Base-by-base conservation (phyloP, 2,113 vertebrate species). In the Dasypus novemcinctus region DNA sequence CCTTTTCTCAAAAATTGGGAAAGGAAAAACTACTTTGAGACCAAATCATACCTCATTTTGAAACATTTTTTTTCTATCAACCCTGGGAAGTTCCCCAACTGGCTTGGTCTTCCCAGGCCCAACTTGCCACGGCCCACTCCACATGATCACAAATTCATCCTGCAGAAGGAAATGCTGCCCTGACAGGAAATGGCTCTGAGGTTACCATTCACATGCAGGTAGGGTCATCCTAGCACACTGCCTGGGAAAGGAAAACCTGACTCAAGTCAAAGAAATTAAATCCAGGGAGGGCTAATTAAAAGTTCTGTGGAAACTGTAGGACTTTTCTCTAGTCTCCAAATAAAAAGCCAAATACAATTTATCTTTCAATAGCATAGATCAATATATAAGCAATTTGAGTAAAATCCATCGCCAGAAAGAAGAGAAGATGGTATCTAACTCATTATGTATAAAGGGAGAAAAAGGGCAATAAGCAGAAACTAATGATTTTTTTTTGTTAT, bases 131-230 rank as follows among this genome's bases (percentile, higher is more conserved):
- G 80, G 71, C 61, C 86, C 31, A 0, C 9, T 80, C 69, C 59
- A 33, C 17, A 57, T 69, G 84, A 87, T 61, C 64, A 36, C 4
- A 72, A 43, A 85, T 13, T 52, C 86, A 83, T 78, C 91, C 36
- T 38, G 92, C 93, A 95, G 86, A 96, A 75, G 93, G 46, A 81
- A 94, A 63, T 13, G 49, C 54, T 68, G 54, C 82, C 69, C 61
- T 21, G 1, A 0, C 0, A 68, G 93, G 31, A 91, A 96, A 88
- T 5, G 57, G 57, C 86, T 49, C 59, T 29, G 36, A 94, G 36
- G 54, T 52, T n/a, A 57, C 78, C 83, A 79, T 20, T 72, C 85
- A 46, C 25, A 72, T 90, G 54, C 79, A 96, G 14, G 57, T 74
- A 23, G 54, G 31, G 54, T 89, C 85, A 85, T 94, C 91, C n/a